These are phyloP conservation scores for Ostrea edulis DNA, from an alignment of 1,140 invertebrate genomes.

Conservation along the genomic window DNA sequence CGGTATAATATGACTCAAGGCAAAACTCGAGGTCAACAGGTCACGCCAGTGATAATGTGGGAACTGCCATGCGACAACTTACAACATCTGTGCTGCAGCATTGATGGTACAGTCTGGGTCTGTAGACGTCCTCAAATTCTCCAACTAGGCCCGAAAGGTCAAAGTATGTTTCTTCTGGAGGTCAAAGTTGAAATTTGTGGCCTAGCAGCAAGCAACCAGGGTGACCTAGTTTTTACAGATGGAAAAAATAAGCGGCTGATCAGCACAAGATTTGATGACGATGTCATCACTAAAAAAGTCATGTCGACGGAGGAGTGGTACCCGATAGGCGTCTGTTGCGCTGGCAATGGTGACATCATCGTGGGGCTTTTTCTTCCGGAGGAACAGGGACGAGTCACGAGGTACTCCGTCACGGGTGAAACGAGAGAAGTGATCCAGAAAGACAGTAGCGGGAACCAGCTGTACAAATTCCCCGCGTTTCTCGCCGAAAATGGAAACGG, in stretches of 20 bases:
- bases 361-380: background rate
- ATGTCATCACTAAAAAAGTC: constrained; percentile 18
- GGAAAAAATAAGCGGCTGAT: constrained; percentile 15
- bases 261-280: background rate
- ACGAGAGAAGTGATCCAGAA: background rate
- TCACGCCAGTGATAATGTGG: background rate
- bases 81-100: background rate
- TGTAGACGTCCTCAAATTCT: constrained; percentile 13
- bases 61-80: background rate
- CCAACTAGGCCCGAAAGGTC: background rate
- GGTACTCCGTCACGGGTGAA: background rate
- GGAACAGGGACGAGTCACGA: background rate
- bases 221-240: background rate
- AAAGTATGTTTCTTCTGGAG: background rate
- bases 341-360: background rate
- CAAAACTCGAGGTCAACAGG: background rate
- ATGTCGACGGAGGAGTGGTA: background rate
- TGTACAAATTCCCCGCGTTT: background rate
- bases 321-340: background rate
- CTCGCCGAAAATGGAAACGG: constrained; percentile 6
- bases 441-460: background rate
- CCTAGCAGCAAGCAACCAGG: background rate
- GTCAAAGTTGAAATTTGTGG: constrained; percentile 21
- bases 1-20: background rate
- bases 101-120: background rate